Conservation (phyloP, 2,113 vertebrate species). For the Gallinago jamesoni region DNA sequence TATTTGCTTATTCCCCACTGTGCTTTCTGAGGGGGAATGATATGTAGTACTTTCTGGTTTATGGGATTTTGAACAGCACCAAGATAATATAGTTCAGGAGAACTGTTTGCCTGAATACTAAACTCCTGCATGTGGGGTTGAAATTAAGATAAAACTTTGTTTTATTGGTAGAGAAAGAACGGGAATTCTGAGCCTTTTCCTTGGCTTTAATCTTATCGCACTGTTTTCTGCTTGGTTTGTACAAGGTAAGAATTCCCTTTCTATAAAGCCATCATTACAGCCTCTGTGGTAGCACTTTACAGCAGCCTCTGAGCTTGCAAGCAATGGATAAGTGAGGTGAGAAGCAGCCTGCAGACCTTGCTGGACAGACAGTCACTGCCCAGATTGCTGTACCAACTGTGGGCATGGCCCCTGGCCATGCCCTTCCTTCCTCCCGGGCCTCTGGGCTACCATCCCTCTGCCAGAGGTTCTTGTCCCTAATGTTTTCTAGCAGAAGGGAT, state of each 20-base stretch:
- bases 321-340: not conserved
- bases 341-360: fast-evolving
- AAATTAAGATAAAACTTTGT: constrained; percentile 6
- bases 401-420: not conserved
- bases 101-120: not conserved
- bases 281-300: not conserved
- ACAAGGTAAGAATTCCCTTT: not conserved
- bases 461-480: not conserved
- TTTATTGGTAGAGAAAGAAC: not conserved
- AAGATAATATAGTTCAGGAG: not conserved
- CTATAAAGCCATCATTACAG: not conserved
- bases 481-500: not conserved
- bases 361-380: fast-evolving
- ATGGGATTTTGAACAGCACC: not conserved
- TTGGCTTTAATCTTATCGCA: not conserved
- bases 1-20: constrained; percentile 57
- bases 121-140: not conserved
- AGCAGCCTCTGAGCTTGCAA: not conserved
- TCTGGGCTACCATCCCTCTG: not conserved
- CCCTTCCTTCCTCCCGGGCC: not conserved
- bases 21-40: constrained; percentile 7
- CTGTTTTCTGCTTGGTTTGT: not conserved
- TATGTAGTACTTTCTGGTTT: not conserved
- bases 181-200: not conserved
- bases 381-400: not conserved